Evolutionary conservation across 1,140 invertebrate genomes (phyloP).

Genomic region (Luehdorfia chinensis): DNA sequence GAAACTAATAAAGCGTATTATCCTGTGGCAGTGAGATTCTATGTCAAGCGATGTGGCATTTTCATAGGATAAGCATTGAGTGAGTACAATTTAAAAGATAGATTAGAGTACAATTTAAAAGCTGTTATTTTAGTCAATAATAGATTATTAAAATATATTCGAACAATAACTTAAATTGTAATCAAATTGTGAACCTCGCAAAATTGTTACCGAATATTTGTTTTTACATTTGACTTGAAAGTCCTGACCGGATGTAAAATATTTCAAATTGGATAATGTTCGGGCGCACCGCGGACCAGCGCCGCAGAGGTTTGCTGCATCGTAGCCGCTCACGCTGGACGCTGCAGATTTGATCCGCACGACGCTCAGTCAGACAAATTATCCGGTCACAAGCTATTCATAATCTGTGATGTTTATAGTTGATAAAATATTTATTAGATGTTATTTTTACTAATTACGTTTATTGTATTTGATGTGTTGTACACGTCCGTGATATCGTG

Average conservation of each 20-base stretch:
- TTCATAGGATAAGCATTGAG: slow-evolving; percentile 33
- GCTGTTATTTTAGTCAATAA: slow-evolving; percentile 14
- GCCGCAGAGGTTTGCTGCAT: background rate
- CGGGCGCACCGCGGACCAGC: too few species aligned
- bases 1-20: too few species aligned
- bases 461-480: slow-evolving; percentile 45
- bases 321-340: background rate
- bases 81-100: slow-evolving; percentile 28
- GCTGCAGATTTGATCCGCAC: background rate
- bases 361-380: background rate
- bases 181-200: slow-evolving; percentile 23
- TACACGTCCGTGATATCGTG: slow-evolving; percentile 60
- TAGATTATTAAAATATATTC: slow-evolving; percentile 7
- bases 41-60: slow-evolving; percentile 47
- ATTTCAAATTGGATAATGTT: slow-evolving; percentile 6
- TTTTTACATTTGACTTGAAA: slow-evolving; percentile 13
- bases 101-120: slow-evolving; percentile 13
- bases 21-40: slow-evolving; percentile 40
- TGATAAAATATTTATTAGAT: slow-evolving; percentile 49
- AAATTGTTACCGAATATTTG: slow-evolving; percentile 35
- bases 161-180: slow-evolving; percentile 13
- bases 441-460: slow-evolving; percentile 36
- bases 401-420: slow-evolving; percentile 65
- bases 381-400: slow-evolving; percentile 38
- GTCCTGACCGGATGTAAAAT: slow-evolving; percentile 23